Percentiles rank a stretch among this genome's conserved stretches.
These are phyloP conservation scores for Halcyon leucocephala DNA, from an alignment of 2,797 vertebrate genomes.

Conservation along the genomic window DNA sequence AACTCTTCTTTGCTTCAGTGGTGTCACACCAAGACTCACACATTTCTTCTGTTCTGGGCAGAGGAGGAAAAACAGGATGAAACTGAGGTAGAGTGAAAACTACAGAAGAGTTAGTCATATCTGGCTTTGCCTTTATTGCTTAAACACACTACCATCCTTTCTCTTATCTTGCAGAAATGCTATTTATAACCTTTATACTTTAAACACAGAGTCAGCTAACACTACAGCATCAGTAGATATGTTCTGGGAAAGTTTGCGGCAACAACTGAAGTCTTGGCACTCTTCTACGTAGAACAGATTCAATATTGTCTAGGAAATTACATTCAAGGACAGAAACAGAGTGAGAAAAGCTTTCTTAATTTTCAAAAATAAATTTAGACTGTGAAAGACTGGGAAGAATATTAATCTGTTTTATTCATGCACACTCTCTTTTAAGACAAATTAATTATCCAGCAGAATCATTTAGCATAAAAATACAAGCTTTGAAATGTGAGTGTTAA, in stretches of 20 bases:
- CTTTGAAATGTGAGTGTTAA: slow-evolving; percentile 60
- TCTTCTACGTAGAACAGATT: background rate
- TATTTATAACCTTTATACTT: background rate
- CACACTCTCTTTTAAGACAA: slow-evolving; percentile 37
- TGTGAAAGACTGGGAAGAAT: slow-evolving; percentile 36
- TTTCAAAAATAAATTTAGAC: slow-evolving; percentile 16
- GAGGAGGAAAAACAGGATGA: background rate
- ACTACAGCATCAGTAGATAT: background rate
- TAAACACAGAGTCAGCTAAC: background rate
- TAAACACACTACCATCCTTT: background rate
- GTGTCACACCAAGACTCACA: background rate
- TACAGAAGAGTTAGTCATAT: background rate
- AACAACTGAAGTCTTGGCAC: background rate
- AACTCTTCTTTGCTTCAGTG: background rate
- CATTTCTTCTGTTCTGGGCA: background rate
- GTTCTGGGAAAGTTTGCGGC: background rate
- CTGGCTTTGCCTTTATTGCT: background rate
- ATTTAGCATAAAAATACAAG: slow-evolving; percentile 64
- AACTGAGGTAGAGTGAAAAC: background rate
- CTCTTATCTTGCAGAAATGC: background rate
- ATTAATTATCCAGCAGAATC: slow-evolving; percentile 59
- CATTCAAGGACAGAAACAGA: slow-evolving; percentile 25
- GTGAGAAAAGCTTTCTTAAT: slow-evolving; percentile 18
- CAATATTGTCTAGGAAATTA: background rate
- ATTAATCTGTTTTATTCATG: slow-evolving; percentile 58